These are phyloP conservation scores for Pseudorhombus dupliciocellatus DNA, from an alignment of 2,113 vertebrate species.

Conservation along the genomic window DNA sequence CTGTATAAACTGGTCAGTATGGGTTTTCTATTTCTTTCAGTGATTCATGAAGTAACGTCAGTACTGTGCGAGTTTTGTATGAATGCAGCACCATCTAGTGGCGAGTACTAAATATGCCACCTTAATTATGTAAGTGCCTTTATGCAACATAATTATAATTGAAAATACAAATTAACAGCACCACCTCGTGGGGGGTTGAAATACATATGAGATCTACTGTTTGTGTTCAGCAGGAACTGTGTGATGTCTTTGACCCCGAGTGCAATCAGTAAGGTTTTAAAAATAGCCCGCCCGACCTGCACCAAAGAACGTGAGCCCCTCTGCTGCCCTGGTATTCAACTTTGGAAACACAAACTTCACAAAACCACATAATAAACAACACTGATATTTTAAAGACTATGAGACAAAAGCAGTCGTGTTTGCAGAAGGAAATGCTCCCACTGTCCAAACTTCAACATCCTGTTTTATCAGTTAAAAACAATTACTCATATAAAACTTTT, in stretches of 20 bases:
- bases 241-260: neutral
- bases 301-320: neutral
- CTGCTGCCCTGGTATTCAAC: neutral
- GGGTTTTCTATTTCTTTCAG: too few relatives aligned
- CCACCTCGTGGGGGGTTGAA: neutral
- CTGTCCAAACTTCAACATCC: too few relatives aligned
- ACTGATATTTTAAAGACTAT: too few relatives aligned
- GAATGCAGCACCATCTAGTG: conserved; percentile 60
- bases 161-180: neutral
- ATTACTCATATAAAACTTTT: too few relatives aligned
- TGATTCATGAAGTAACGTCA: neutral
- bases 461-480: too few relatives aligned
- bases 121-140: neutral
- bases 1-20: neutral
- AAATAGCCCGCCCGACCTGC: neutral
- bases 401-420: too few relatives aligned
- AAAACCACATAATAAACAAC: too few relatives aligned
- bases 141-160: too few relatives aligned
- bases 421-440: too few relatives aligned
- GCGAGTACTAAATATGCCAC: neutral
- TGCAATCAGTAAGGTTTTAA: neutral
- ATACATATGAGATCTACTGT: neutral
- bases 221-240: neutral
- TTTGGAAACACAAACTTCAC: neutral
- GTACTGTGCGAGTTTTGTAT: neutral